Percentiles rank a stretch among this genome's conserved stretches.
phyloP scores from a whole-genome alignment of 1,140 invertebrate species.

The Drosophila nasuta region DNA sequence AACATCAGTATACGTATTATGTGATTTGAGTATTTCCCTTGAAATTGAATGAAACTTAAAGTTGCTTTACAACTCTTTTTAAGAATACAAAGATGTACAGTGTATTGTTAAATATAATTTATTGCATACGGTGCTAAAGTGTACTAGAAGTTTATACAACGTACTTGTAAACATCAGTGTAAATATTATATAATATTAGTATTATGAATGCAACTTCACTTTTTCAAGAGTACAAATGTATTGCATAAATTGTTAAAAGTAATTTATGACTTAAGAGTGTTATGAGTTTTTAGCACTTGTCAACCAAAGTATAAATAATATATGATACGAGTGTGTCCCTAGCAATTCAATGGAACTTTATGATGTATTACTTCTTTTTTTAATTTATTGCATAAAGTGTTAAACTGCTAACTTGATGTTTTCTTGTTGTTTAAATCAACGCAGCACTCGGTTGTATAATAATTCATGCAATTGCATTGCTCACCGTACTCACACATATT shows the following conservation, averaged over 20 bases:
- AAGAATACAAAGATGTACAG: no score
- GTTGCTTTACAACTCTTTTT: no score
- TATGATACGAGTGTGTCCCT: no score
- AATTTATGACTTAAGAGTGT: no score
- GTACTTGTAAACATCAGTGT: not conserved
- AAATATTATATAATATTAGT: not conserved
- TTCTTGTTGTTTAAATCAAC: conserved; percentile 15
- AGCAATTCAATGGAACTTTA: no score
- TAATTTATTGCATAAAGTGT: no score
- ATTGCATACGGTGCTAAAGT: not conserved
- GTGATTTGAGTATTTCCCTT: not conserved
- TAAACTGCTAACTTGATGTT: not conserved
- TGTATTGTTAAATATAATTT: conserved; percentile 30
- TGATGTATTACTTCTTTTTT: no score
- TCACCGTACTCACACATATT: conserved; percentile 17
- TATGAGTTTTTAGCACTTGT: no score
- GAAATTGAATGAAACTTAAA: not conserved
- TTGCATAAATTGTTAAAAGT: no score
- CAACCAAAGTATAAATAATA: no score
- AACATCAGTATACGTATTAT: not conserved
- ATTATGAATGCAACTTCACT: not conserved
- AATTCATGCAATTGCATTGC: conserved; percentile 64
- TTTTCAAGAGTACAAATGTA: no score
- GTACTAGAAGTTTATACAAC: conserved; percentile 10
- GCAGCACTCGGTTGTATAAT: conserved; percentile 25